Percentiles rank a stretch among this genome's conserved stretches.
Conservation (phyloP, 92 coral and sea anemone species). For the Bergia sp. region DNA sequence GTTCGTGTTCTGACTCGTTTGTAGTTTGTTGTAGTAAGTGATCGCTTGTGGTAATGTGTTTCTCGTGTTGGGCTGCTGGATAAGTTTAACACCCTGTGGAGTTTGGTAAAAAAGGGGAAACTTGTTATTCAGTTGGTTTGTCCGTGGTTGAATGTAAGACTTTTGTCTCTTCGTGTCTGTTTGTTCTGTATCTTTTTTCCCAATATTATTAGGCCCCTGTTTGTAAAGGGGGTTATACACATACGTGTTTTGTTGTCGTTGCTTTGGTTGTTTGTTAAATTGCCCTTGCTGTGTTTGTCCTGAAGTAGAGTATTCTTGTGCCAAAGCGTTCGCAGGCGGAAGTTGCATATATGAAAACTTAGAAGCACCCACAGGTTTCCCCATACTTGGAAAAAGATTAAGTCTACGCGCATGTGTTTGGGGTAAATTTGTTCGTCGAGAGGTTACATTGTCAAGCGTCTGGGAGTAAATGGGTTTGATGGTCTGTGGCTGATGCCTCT, state of each 20-base stretch:
- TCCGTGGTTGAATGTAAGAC: not conserved
- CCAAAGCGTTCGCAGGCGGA: not conserved
- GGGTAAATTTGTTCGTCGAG: constrained; percentile 23
- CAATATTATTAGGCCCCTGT: not conserved
- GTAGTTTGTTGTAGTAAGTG: not conserved
- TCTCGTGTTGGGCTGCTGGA: not conserved
- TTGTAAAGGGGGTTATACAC: not conserved
- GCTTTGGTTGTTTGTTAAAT: not conserved
- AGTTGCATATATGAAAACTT: not conserved
- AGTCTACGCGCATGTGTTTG: not conserved
- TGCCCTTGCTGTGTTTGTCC: not conserved
- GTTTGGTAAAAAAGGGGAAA: not conserved
- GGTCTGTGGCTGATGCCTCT: not conserved
- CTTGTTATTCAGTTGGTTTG: constrained; percentile 5
- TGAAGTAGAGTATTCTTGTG: not conserved
- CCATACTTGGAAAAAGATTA: not conserved
- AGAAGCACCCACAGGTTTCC: not conserved
- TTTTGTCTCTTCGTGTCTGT: not conserved
- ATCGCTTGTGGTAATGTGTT: not conserved
- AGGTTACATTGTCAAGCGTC: not conserved
- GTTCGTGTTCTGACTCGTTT: not conserved
- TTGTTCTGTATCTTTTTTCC: not conserved
- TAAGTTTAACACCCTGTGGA: not conserved
- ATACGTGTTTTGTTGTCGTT: constrained; percentile 6
- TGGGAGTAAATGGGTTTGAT: not conserved